Conservation (phyloP, 2,113 vertebrate species). For the Ancistrus triradiatus region DNA sequence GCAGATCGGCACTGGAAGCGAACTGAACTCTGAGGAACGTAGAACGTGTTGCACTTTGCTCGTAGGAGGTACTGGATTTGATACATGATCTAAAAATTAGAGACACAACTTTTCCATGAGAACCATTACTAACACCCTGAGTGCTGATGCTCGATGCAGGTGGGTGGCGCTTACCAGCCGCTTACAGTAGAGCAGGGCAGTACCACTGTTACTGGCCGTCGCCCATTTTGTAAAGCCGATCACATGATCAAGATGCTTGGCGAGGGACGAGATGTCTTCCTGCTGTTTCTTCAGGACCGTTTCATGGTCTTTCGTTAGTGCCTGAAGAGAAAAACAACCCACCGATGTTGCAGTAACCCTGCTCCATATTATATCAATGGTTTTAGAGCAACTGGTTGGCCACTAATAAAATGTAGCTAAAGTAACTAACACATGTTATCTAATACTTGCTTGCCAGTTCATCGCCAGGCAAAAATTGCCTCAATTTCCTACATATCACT, state of each 20-base stretch:
- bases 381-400: no score
- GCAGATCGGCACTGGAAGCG: constrained; percentile 73
- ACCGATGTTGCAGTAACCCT: neutral
- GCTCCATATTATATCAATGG: no score
- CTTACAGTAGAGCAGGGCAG: constrained; percentile 65
- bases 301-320: constrained; percentile 89
- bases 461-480: no score
- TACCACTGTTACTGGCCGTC: constrained; percentile 91
- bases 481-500: no score
- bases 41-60: constrained; percentile 67
- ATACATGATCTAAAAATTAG: constrained; percentile 65
- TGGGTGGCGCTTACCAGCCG: constrained; percentile 47
- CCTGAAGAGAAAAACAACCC: constrained; percentile 61
- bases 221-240: constrained; percentile 97
- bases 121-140: no score
- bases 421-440: no score
- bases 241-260: constrained; percentile 90
- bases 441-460: no score
- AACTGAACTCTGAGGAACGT: constrained; percentile 68
- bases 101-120: neutral
- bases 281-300: constrained; percentile 88
- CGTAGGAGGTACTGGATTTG: constrained; percentile 75
- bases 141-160: neutral
- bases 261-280: constrained; percentile 84
- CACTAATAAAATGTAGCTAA: no score